Evolutionary conservation across 2,113 vertebrate genomes (phyloP).

Genomic region (Rhynchopsitta pachyrhyncha): DNA sequence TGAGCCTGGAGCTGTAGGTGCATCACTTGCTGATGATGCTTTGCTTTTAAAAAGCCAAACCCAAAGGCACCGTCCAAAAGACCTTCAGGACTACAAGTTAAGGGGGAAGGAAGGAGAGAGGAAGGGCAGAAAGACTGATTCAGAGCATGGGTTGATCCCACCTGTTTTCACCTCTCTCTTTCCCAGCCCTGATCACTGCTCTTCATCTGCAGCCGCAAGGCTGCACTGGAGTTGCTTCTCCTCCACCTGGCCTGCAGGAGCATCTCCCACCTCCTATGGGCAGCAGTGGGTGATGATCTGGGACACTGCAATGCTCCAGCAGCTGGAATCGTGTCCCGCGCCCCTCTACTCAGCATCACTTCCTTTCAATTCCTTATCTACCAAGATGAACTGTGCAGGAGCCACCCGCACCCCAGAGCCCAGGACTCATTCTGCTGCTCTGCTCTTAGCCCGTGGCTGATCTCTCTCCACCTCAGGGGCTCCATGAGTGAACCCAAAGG

Average conservation of each 20-base stretch:
- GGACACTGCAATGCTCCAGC: neutral
- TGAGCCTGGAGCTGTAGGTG: neutral
- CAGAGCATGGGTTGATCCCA: neutral
- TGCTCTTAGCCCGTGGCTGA: neutral
- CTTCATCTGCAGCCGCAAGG: too few relatives aligned
- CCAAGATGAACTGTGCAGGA: neutral
- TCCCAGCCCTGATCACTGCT: neutral
- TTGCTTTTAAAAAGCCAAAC: neutral
- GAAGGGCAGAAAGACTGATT: neutral
- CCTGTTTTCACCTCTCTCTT: neutral
- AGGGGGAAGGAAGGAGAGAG: too few relatives aligned
- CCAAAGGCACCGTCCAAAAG: neutral
- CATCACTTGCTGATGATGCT: fast-evolving
- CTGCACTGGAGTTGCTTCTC: neutral
- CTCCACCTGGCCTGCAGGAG: fast-evolving
- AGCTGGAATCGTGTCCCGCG: neutral
- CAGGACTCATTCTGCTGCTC: neutral
- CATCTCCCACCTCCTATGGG: neutral
- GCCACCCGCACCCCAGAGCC: neutral
- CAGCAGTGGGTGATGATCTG: neutral
- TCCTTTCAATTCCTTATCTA: neutral
- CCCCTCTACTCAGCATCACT: neutral
- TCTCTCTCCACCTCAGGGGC: neutral
- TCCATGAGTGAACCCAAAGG: fast-evolving
- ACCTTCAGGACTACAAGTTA: fast-evolving